Evolutionary conservation across 2,113 vertebrate species (phyloP).

Genomic region (Speoplatyrhinus poulsoni): DNA sequence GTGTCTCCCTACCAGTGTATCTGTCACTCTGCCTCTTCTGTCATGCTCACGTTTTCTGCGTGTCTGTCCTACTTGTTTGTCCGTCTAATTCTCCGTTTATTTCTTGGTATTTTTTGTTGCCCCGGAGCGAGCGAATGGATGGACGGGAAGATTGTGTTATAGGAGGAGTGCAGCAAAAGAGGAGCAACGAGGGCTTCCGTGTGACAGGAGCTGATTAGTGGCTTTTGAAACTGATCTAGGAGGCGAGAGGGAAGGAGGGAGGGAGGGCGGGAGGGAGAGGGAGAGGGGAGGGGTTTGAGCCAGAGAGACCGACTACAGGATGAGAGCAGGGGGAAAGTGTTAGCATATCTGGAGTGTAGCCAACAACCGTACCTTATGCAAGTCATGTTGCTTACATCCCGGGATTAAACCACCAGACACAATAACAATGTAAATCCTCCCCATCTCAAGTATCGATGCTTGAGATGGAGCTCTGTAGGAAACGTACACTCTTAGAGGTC

Average conservation of each 20-base stretch:
- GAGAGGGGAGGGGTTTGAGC: neutral
- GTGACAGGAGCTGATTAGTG: neutral
- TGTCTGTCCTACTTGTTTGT: neutral
- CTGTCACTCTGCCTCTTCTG: neutral
- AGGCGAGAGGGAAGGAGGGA: neutral
- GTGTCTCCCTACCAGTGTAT: neutral
- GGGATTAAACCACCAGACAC: no score
- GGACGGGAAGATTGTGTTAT: neutral
- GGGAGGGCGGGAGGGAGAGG: neutral
- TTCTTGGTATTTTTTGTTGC: neutral
- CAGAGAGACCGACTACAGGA: neutral
- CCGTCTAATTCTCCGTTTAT: neutral
- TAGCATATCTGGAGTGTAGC: neutral
- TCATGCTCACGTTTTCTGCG: conserved; percentile 4
- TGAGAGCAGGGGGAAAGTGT: neutral
- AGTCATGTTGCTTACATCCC: no score
- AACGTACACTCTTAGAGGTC: no score
- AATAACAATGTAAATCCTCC: no score
- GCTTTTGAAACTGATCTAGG: neutral
- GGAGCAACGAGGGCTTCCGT: no score
- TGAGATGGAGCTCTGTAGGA: no score
- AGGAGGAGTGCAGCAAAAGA: neutral
- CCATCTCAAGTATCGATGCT: no score
- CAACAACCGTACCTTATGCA: no score
- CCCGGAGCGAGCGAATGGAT: neutral